Evolutionary conservation across 2,113 vertebrate genomes (phyloP), one percentile per base, ranked within the genome.

Genomic region (Carassius auratus): DNA sequence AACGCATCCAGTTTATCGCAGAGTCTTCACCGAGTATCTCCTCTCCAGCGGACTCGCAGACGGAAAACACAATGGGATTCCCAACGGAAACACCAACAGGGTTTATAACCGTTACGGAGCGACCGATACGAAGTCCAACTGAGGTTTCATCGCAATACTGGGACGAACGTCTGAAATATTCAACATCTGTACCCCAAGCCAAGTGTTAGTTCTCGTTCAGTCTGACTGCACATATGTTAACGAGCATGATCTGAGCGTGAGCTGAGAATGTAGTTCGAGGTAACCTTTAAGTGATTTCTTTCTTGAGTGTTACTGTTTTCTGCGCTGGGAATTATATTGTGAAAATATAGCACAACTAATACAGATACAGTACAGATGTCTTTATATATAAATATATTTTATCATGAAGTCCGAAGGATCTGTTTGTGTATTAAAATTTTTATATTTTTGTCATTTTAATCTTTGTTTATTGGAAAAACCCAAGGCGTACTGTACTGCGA

Each of bases 1-100:
- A 1, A 90, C 69, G 73, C 93, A 95, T 74, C 91, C 91, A 0
- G 92, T 89, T 26, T 95, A 94, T 84, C 87, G 87, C 86, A 92
- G 84, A 68, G 64, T 94, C 15, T 30, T 82, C 0, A 88, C 75
- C 4, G 90, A 92, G 42, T 92, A 91, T 89, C 86, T 95, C 73
- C 84, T 77, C 78, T 78, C 88, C 0, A 8, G 71, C 38, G 21
- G 76, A 52, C 21, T 23, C 30, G 55, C 76, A 0, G 68, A 79
- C 5, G 48, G 38, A 81, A 7, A 36, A 85, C 92, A 92, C 89
- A 93, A 92, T 7, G 55, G 85, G 33, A 0, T 88, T 66, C 73
- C 15, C 33, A 89, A 91, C 5, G 33, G 84, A 62, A 89, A 89
- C 84, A 89, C 92, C 88, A 92, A 91, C 21, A n/a, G 84, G 57